Percentiles rank a stretch among this genome's conserved stretches.
These are phyloP conservation scores for Pterophyllum scalare DNA, from an alignment of 2,113 vertebrate species.

Conservation along the genomic window DNA sequence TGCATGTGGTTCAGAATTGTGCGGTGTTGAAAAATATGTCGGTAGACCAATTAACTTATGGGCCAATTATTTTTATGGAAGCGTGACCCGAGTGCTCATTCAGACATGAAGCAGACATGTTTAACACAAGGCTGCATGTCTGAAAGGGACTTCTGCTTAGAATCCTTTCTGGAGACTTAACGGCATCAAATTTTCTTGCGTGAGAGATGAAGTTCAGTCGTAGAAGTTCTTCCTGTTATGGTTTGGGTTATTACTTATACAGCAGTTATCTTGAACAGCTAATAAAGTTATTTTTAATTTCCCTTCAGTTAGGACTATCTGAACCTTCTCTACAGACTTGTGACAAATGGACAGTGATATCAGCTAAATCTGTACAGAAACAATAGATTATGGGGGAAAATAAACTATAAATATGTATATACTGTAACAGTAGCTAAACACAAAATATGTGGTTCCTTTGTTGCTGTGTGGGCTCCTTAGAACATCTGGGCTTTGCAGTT, in stretches of 20 bases:
- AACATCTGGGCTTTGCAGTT: not conserved
- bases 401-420: not conserved
- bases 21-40: no score
- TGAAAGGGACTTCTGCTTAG: not conserved
- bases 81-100: no score
- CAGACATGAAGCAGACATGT: no score
- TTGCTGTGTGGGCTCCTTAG: not conserved
- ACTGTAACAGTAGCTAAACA: no score
- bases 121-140: not conserved
- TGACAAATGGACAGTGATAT: not conserved
- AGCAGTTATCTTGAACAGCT: not conserved
- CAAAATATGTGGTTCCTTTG: no score
- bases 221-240: not conserved
- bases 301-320: not conserved
- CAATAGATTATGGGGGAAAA: not conserved
- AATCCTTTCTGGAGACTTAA: not conserved
- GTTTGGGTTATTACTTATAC: not conserved
- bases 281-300: not conserved
- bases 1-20: no score
- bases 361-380: fast-evolving
- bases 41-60: no score
- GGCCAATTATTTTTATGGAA: no score
- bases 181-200: not conserved
- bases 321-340: not conserved
- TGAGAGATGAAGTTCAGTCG: not conserved